Base-by-base conservation (phyloP, 2,888 invertebrate species). In the Zeuzera pyrina region DNA sequence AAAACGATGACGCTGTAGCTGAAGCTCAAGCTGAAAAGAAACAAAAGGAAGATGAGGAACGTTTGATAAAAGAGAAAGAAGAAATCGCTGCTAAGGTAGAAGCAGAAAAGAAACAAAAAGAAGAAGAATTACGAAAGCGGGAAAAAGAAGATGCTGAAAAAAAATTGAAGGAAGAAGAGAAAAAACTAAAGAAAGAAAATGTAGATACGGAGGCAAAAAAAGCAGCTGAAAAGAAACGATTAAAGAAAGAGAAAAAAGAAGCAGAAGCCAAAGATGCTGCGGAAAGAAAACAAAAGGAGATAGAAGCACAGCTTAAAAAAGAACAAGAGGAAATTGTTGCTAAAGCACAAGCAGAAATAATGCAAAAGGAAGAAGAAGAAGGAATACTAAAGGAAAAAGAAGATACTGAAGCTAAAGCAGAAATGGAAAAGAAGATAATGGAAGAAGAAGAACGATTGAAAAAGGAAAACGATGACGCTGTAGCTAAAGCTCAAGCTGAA, bases 391-490 rank as follows among this genome's bases (percentile, higher is more conserved):
- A 25, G 12, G 25, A 25, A 25, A 3, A 16, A 15, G 19, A 24
- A 29, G 3, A 10, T 2, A 15, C n/a, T 2, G 12, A 31, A 30
- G 38, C 5, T 23, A 32, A 12, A 29, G n/a, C 1, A 15, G 12
- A 36, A 37, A 38, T 30, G 33, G 33, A 24, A 13, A 45, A 34
- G 35, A 29, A 24, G 31, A 39, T 30, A 21, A 10, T 26, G 22
- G 26, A 28, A 32, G 11, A 28, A 2, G 25, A 34, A 29, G 14
- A 12, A 15, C 2, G 10, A 3, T 8, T n/a, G 3, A 8, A 27
- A 10, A 32, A 16, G 0, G 53, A 59, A 35, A 46, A 46, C 37
- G 36, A 34, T 2, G 47, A 49, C 30, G 47, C 22, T 8, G 34
- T 39, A 35, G 34, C 44, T 35, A 30, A 30, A 27, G 34, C 41